phyloP scores from a whole-genome alignment of 2,797 vertebrate species.

The Yasuhikotakia modesta region DNA sequence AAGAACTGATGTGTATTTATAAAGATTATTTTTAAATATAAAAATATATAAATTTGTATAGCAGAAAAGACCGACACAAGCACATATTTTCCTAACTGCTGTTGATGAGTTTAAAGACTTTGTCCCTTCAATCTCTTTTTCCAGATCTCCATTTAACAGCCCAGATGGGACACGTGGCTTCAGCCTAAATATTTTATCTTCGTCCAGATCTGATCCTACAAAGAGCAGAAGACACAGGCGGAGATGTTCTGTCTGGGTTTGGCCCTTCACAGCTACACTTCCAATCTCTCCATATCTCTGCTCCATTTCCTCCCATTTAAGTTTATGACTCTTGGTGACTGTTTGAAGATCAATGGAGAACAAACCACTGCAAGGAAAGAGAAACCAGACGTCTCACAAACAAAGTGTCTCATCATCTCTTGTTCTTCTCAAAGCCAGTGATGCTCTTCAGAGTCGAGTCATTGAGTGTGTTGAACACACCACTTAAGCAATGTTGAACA shows the following conservation, averaged over 20 bases:
- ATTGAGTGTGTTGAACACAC: slow-evolving; percentile 31
- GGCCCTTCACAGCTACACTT: slow-evolving; percentile 62
- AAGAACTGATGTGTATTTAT: too few relatives aligned
- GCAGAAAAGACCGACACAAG: background rate
- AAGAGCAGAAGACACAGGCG: slow-evolving; percentile 13
- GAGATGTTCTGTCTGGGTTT: slow-evolving; percentile 46
- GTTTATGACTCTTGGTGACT: slow-evolving; percentile 61
- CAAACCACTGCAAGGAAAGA: slow-evolving; percentile 53
- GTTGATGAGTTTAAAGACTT: background rate
- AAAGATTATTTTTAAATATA: too few relatives aligned
- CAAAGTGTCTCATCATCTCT: slow-evolving; percentile 45
- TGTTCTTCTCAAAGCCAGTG: slow-evolving; percentile 39
- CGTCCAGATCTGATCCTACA: slow-evolving; percentile 42
- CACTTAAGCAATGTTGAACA: slow-evolving; percentile 46
- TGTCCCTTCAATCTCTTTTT: slow-evolving; percentile 9
- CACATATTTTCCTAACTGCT: background rate
- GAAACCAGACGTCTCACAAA: slow-evolving; percentile 51
- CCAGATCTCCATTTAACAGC: slow-evolving; percentile 36
- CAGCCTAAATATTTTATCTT: slow-evolving; percentile 37
- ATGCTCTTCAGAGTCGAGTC: slow-evolving; percentile 27
- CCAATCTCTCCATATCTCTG: slow-evolving; percentile 61
- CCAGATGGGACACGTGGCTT: slow-evolving; percentile 28
- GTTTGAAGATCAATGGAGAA: slow-evolving; percentile 66
- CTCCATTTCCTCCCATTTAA: slow-evolving; percentile 67
- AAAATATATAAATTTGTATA: too few relatives aligned